Conservation (phyloP, 2,888 invertebrate genomes). For the Cylloceria caligata region DNA sequence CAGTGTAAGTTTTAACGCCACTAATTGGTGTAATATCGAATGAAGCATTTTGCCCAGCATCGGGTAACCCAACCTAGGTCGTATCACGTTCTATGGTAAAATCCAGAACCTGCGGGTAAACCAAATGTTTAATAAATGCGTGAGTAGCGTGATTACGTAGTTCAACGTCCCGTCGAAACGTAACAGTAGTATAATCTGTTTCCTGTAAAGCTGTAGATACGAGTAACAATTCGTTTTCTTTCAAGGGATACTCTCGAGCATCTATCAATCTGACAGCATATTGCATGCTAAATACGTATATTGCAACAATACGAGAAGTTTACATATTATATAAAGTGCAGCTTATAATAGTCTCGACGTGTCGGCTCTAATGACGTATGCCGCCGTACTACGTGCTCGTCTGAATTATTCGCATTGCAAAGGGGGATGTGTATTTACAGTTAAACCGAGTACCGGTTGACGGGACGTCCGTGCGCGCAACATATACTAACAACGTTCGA, state of each 20-base stretch:
- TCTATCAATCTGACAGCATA: background rate
- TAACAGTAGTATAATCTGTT: slow-evolving; percentile 1
- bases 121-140: slow-evolving; percentile 56
- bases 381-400: background rate
- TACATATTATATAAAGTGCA: background rate
- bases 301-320: background rate
- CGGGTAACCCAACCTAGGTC: too few species aligned
- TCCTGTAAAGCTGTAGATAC: background rate
- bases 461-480: background rate
- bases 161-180: slow-evolving; percentile 10
- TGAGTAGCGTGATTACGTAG: slow-evolving; percentile 50
- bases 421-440: slow-evolving; percentile 32
- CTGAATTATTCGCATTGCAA: slow-evolving; percentile 25
- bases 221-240: background rate
- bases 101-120: slow-evolving; percentile 41
- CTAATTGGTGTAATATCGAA: too few species aligned
- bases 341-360: background rate
- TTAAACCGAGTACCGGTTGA: slow-evolving; percentile 27
- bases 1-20: too few species aligned
- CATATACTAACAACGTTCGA: background rate
- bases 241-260: background rate
- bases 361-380: slow-evolving; percentile 8
- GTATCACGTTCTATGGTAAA: background rate
- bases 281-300: slow-evolving; percentile 2
- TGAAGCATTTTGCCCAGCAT: too few species aligned